Evolutionary conservation across 2,888 invertebrate species (phyloP), one percentile per base, ranked within the genome.

Genomic region (Neoaliturus tenellus): DNA sequence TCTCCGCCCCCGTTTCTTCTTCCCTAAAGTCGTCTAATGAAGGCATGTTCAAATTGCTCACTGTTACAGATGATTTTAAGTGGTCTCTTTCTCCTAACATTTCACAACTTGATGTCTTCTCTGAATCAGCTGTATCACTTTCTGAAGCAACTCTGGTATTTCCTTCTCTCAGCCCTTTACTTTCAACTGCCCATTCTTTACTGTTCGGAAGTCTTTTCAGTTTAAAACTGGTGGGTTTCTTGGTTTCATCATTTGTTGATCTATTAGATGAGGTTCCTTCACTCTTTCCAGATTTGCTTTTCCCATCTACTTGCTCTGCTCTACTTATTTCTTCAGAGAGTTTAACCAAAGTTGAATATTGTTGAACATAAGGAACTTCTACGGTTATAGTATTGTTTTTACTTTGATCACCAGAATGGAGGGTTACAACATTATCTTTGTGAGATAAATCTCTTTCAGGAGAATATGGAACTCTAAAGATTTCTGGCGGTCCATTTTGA

Each of bases 361-460:
- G 82, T 82, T 82, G 73, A n/a, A 55, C 82, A 55, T 82, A 82
- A 1, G 82, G 82, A 8, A 82, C 82, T 73, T 82, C 82, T 14
- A 82, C 82, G 20, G 82, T 82, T 28, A 82, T 58, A 12, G 82
- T 82, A 35, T 73, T 82, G 25, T 58, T 73, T 73, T 82, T 73
- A 17, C 55, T 55, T 35, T 82, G 82, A 55, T 73, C 82, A 6
- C 55, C 82, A 39, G 82, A 82, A 55, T 82, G 82, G n/a, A 82
- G 35, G 33, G 82, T 82, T 1, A 82, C 82, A 48, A 82, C 35
- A 69, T 82, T 82, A 33, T 51, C 58, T 39, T 82, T 73, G 71
- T 73, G 25, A 31, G 58, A 82, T n/a, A 55, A 10, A n/a, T 82
- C 55, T 25, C 55, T 82, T n/a, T 55, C 73, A 48, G 82, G 73